These are phyloP conservation scores for Laterallus jamaicensis DNA, from an alignment of 2,113 vertebrate species.

Conservation along the genomic window DNA sequence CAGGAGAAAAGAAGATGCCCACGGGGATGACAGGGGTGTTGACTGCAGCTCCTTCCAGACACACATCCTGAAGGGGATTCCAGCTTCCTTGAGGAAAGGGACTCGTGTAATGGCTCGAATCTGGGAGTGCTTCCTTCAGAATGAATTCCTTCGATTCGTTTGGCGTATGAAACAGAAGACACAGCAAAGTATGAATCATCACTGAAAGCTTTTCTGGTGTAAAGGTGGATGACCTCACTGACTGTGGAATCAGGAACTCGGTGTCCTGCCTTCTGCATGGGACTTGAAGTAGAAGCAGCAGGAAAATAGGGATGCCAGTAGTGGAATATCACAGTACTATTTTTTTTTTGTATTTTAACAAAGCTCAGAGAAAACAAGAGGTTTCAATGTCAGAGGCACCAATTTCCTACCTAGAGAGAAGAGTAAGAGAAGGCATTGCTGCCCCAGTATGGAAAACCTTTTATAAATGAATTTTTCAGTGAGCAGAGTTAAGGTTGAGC, in stretches of 20 bases:
- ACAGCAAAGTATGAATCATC: neutral
- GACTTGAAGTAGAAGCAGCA: neutral
- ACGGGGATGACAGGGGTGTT: neutral
- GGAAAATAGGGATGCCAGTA: neutral
- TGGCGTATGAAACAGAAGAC: neutral
- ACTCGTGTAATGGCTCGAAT: neutral
- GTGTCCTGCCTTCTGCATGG: neutral
- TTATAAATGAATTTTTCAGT: neutral
- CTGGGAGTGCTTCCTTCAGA: neutral
- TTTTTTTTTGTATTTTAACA: neutral
- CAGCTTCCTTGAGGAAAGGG: neutral
- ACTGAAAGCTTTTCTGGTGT: neutral
- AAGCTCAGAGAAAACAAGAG: neutral
- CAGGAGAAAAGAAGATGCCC: neutral
- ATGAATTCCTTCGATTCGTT: neutral
- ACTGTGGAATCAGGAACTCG: neutral
- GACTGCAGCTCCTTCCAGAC: neutral
- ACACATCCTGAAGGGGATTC: neutral
- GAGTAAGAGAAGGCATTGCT: neutral
- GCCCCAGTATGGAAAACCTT: neutral
- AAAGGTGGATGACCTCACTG: neutral
- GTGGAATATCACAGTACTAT: neutral
- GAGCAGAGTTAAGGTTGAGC: neutral
- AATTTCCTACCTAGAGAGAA: neutral
- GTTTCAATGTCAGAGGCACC: conserved; percentile 9